Evolutionary conservation across 2,113 vertebrate genomes (phyloP).

Genomic region (Nothocercus julius): DNA sequence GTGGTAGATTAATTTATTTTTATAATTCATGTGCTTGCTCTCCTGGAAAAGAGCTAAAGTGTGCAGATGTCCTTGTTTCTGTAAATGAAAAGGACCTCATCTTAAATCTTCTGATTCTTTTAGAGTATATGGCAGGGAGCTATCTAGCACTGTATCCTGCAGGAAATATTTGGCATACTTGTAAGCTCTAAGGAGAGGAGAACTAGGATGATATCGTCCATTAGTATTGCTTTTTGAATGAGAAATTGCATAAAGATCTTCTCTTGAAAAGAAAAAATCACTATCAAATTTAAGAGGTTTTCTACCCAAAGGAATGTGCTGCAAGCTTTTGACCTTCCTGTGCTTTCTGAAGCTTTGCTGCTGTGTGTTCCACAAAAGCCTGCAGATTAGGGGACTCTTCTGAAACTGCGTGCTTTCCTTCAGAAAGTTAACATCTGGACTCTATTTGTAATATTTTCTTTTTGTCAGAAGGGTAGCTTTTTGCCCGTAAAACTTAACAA

Average conservation of each 20-base stretch:
- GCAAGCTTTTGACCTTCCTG: neutral
- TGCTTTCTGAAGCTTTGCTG: neutral
- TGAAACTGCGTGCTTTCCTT: neutral
- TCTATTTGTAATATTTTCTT: neutral
- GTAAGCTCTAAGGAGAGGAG: slow-evolving; percentile 45
- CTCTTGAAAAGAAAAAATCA: neutral
- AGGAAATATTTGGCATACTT: slow-evolving; percentile 59
- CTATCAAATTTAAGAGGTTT: neutral
- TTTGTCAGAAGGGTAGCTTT: neutral
- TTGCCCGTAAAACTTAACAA: neutral
- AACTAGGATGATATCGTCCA: slow-evolving; percentile 23
- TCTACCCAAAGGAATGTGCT: slow-evolving; percentile 1
- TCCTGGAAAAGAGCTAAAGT: neutral
- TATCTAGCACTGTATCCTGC: neutral
- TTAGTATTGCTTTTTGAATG: slow-evolving; percentile 22
- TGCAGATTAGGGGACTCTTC: neutral
- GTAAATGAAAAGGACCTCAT: slow-evolving; percentile 20
- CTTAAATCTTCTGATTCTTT: slow-evolving; percentile 40
- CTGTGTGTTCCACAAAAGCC: neutral
- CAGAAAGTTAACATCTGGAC: neutral
- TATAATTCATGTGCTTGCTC: neutral
- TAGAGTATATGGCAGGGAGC: neutral
- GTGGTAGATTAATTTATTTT: slow-evolving; percentile 17
- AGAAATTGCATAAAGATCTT: neutral
- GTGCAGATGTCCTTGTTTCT: neutral